Conservation (phyloP, 2,797 vertebrate genomes). For the Crocidura indochinensis region DNA sequence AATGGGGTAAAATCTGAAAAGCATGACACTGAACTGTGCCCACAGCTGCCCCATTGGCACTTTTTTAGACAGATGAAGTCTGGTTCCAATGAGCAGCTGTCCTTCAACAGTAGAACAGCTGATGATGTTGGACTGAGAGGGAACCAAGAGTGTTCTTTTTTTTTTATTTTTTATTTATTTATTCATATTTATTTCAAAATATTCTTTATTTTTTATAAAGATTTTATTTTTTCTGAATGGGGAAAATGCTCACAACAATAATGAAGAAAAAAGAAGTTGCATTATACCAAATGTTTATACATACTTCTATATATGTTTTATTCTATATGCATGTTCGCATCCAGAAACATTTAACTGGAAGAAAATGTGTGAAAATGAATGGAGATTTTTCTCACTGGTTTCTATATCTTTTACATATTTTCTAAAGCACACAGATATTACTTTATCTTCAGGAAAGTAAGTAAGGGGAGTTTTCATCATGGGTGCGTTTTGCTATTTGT, state of each 20-base stretch:
- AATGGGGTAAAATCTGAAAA: background rate
- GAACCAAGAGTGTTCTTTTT: background rate
- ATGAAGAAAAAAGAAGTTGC: background rate
- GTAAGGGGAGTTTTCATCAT: background rate
- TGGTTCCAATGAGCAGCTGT: slow-evolving; percentile 26
- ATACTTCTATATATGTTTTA: background rate
- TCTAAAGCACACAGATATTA: slow-evolving; percentile 26
- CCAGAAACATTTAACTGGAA: slow-evolving; percentile 12
- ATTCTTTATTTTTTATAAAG: background rate
- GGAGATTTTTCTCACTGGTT: slow-evolving; percentile 24
- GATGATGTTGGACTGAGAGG: background rate
- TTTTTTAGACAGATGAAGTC: slow-evolving; percentile 22
- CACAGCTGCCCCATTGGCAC: background rate
- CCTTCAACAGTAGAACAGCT: background rate
- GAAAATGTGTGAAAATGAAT: background rate
- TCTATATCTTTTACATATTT: slow-evolving; percentile 20
- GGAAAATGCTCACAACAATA: background rate
- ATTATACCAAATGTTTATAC: background rate
- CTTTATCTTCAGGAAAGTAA: slow-evolving; percentile 40
- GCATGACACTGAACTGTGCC: background rate
- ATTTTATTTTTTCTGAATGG: background rate
- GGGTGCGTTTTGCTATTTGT: background rate
- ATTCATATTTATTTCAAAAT: too few species aligned
- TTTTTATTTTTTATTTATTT: too few species aligned
- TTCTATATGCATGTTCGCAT: background rate